Evolutionary conservation across 2,888 invertebrate species (phyloP), one percentile per base, ranked within the genome.

Genomic region (Endomychus coccineus): DNA sequence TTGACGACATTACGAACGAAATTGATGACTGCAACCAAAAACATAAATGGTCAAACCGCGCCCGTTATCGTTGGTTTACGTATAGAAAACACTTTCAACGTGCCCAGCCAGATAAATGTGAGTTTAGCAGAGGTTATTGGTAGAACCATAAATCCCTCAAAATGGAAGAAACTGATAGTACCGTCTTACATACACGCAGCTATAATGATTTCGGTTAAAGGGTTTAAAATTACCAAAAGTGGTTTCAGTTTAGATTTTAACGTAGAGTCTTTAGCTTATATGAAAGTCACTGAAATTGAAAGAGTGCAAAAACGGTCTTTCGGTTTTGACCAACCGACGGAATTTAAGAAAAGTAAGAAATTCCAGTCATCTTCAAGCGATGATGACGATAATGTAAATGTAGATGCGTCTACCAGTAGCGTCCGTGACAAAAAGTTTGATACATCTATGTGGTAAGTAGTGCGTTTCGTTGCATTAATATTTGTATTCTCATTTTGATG

Each of bases 171-270:
- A 12, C 11, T 27, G 3, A 27, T 27, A 27, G 10, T 27, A 3
- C 12, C 27, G 3, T 27, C 27, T 9, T 27, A 27, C 27, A 3
- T 27, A 12, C 12, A 27, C 3, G 12, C 2, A 2, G 27, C 27
- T 2, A 2, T 27, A 27, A 27, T 27, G 27, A 3, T 27, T 2
- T 27, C 27, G 3, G 27, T 27, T 2, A 27, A 27, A 27, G n/a
- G 27, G 2, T 27, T 27, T 27, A 12, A 12, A 11, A 27, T 27
- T 2, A 27, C 12, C 27, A 27, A 3, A 27, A 3, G 2, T 27
- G 27, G 27, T 27, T 30, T 30, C 16, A 30, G 30, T 16, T 16
- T 30, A 30, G 30, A 30, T 13, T 30, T 30, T 30, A 30, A 30
- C 3, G 30, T 30, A 25, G 27, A 25, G 11, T 25, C 30, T 3